Evolutionary conservation across 2,888 invertebrate species (phyloP), one percentile per base, ranked within the genome.

Genomic region (Pollenia amentaria): DNA sequence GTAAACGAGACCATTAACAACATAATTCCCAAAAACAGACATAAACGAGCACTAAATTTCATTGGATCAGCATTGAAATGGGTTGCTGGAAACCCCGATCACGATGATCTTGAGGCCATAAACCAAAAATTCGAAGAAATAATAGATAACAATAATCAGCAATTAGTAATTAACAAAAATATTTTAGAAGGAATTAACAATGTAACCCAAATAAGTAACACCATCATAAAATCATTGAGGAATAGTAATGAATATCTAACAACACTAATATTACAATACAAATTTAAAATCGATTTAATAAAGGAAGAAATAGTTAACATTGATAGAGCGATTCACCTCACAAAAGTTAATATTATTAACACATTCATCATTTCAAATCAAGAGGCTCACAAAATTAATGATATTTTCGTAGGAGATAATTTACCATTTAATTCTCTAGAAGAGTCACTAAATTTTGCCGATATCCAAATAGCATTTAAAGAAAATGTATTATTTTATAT

Each of bases 281-380:
- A 60, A 38, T n/a, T 60, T 38, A 60, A 60, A 38, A 60, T 60
- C 38, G 60, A 60, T 38, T 29, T 60, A 10, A 60, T 60, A 14
- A 60, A 60, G 2, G 2, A 29, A 38, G 18, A 62, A 16, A 44
- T 18, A 44, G 12, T 65, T 1, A n/a, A n/a, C n/a, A n/a, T 65
- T 18, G 18, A 46, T 4, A 44, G 46, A 3, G 44, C 46, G 3
- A 65, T 29, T 67, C 46, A 67, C 29, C 38, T 62, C 4, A 62
- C 62, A 42, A 62, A 62, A 62, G 16, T 21, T 48, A 46, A 65
- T 18, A 46, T 65, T 11, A 65, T 67, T 29, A 67, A 67, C 38
- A 67, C 67, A 67, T n/a, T 67, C 7, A 67, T 67, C 21, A 29
- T 67, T 12, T 51, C 48, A n/a, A 67, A 67, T 6, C 51, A 48